Evolutionary conservation across 1,140 invertebrate genomes (phyloP), one percentile per base, ranked within the genome.

Genomic region (Ruditapes philippinarum): DNA sequence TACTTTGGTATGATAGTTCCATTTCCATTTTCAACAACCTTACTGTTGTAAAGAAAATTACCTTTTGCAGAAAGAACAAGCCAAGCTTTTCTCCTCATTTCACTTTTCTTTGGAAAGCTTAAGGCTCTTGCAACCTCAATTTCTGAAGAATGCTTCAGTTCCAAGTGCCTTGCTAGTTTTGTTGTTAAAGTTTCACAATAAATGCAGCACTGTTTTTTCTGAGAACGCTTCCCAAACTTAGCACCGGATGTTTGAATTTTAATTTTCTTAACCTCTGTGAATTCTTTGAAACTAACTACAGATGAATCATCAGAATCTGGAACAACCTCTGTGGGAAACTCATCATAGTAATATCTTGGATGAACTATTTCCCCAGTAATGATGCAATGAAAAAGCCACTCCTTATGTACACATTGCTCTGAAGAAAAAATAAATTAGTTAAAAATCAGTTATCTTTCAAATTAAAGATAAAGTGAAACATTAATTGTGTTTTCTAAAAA

Each of bases 11-110:
- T 78, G 38, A 78, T 3, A 4, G 19, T 40, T 19, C 74, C 74
- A 22, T 36, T 31, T 22, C 74, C 74, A 31, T 49, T 45, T 22
- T 5, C 12, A 45, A 45, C 25, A 3, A 78, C 74, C 25, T 78
- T 33, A 45, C 4, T 5, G 45, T 78, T 78, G 25, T 78, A 25
- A 9, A 42, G 3, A 25, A 45, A 78, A 17, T 14, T 78, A 4
- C 74, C 74, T 42, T 78, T 78, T 4, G 74, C 74, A 42, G 42
- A 11, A 7, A 78, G 31, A 4, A 9, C 3, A 9, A 40, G 38
- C 74, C 74, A 78, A 4, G n/a, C 38, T 11, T 25, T 78, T n/a
- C n/a, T 78, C 45, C 74, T 78, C 45, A 45, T n/a, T 51, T 5
- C 4, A 22, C 11, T 11, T 78, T 78, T 25, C 14, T 78, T 78